A percentile compares a stretch with the other conserved stretches of the same genome.
Conservation (phyloP, 2,888 invertebrate species). For the Sussaba pulchella region DNA sequence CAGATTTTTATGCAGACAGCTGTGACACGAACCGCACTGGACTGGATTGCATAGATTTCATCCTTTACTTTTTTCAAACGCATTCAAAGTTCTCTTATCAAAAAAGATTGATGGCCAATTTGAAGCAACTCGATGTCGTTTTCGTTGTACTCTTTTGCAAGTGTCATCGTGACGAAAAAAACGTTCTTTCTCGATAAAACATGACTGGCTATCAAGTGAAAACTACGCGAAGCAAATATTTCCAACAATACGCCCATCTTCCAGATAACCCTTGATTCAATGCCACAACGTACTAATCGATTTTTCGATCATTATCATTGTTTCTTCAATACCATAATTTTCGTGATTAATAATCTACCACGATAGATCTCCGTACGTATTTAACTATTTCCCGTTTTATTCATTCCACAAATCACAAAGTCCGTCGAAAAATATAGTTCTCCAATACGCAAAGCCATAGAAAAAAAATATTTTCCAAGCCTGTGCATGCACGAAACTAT, state of each 20-base stretch:
- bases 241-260: too few relatives aligned
- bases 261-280: too few relatives aligned
- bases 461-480: slow-evolving; percentile 5
- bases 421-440: too few relatives aligned
- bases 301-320: too few relatives aligned
- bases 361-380: too few relatives aligned
- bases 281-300: too few relatives aligned
- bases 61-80: background rate
- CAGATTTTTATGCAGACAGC: background rate
- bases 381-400: too few relatives aligned
- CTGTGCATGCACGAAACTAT: background rate
- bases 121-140: background rate
- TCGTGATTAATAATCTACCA: too few relatives aligned
- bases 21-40: background rate
- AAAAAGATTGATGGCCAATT: background rate
- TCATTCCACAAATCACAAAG: too few relatives aligned
- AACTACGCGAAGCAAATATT: background rate
- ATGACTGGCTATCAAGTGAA: too few relatives aligned
- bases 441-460: too few relatives aligned
- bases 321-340: too few relatives aligned
- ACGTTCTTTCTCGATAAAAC: background rate
- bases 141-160: background rate
- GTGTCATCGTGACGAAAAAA: background rate
- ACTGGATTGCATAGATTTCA: background rate
- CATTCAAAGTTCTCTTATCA: background rate